These are phyloP conservation scores for Aplocera efformata DNA, from an alignment of 2,888 invertebrate species.

Conservation along the genomic window DNA sequence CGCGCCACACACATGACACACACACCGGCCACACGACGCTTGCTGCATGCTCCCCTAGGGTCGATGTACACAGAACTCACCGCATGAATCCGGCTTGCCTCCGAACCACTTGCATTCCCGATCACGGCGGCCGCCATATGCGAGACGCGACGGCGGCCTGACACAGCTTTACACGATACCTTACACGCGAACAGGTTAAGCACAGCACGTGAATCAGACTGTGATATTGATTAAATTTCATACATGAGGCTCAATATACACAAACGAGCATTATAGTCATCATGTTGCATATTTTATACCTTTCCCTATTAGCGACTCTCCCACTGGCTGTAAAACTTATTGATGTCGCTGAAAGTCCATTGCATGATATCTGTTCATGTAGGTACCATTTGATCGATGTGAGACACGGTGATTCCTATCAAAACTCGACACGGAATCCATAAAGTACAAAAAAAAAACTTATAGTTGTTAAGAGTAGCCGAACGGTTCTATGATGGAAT, in stretches of 20 bases:
- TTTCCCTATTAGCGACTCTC: conserved; percentile 74
- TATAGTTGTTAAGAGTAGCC: conserved; percentile 57
- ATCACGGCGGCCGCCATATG: conserved; percentile 68
- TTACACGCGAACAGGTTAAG: conserved; percentile 73
- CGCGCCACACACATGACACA: conserved; percentile 70
- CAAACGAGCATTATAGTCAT: conserved; percentile 69
- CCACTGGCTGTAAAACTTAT: conserved; percentile 25
- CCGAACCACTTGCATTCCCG: conserved; percentile 77
- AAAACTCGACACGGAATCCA: conserved; percentile 58
- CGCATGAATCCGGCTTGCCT: conserved; percentile 72
- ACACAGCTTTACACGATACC: conserved; percentile 76
- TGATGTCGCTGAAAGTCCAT: conserved; percentile 69
- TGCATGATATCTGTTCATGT: conserved; percentile 58
- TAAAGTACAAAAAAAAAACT: conserved; percentile 54
- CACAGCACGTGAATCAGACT: conserved; percentile 63
- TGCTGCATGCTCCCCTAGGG: conserved; percentile 66
- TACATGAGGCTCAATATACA: conserved; percentile 62
- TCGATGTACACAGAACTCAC: conserved; percentile 68
- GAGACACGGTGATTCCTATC: conserved; percentile 49
- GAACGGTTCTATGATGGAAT: conserved; percentile 48
- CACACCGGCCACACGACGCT: conserved; percentile 57
- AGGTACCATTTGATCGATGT: conserved; percentile 53
- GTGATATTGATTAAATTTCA: conserved; percentile 43
- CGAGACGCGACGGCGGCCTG: conserved; percentile 52
- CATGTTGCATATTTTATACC: conserved; percentile 79